Evolutionary conservation across 2,888 invertebrate species (phyloP).

Genomic region (Drosophila cracens): DNA sequence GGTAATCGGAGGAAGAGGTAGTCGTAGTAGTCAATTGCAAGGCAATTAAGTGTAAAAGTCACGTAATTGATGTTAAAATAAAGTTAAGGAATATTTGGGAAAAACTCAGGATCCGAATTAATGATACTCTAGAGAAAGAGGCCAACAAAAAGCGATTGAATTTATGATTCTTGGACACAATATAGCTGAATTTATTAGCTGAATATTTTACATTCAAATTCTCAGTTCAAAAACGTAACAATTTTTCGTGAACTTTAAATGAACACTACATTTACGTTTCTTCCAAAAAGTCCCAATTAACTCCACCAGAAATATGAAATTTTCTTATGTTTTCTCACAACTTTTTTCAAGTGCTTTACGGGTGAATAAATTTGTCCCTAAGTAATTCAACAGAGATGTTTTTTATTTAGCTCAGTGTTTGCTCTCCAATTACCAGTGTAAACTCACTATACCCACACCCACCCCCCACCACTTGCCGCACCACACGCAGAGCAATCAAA

Average conservation of each 20-base stretch:
- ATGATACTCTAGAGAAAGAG: neutral
- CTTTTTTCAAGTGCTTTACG: neutral
- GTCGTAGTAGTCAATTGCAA: constrained; percentile 18
- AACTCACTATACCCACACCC: neutral
- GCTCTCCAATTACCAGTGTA: constrained; percentile 42
- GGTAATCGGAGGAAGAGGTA: neutral
- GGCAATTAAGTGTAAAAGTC: constrained; percentile 16
- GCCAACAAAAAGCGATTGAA: neutral
- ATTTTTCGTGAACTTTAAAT: too few species aligned
- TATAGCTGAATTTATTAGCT: neutral
- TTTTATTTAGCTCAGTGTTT: constrained; percentile 19
- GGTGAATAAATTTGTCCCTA: neutral
- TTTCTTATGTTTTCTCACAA: neutral
- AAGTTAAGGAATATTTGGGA: neutral
- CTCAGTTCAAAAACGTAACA: neutral
- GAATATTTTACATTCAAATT: neutral
- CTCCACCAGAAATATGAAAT: neutral
- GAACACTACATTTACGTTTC: neutral
- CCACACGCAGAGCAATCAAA: constrained; percentile 64
- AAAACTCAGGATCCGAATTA: neutral
- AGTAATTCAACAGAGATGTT: constrained; percentile 1
- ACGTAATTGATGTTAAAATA: neutral
- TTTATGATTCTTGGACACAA: neutral
- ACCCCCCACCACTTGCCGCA: neutral
- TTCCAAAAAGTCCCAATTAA: neutral